A percentile compares a stretch with the other conserved stretches of the same genome.
These are phyloP conservation scores for Malurus elegans DNA, from an alignment of 2,113 vertebrate genomes.

Conservation along the genomic window DNA sequence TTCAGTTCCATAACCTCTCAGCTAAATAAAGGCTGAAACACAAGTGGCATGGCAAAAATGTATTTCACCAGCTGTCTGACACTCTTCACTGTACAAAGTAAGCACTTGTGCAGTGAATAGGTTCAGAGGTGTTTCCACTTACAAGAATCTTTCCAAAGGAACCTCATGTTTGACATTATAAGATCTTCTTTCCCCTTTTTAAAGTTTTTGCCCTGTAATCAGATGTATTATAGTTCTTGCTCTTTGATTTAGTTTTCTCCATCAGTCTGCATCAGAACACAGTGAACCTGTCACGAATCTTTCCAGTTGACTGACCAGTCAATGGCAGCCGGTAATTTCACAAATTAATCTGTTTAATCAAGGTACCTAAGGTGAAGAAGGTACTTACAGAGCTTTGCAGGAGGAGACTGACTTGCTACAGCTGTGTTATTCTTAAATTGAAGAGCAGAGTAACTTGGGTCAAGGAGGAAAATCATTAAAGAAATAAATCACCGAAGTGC, in stretches of 20 bases:
- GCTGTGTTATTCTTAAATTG: neutral
- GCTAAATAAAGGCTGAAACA: neutral
- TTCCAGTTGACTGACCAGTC: neutral
- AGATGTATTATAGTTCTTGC: neutral
- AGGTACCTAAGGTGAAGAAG: neutral
- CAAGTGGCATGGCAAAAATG: neutral
- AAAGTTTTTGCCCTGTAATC: neutral
- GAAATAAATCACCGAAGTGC: neutral
- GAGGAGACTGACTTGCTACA: neutral
- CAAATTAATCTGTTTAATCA: conserved; percentile 26
- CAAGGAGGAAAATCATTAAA: neutral
- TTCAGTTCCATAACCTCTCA: neutral
- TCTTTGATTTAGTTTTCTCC: neutral
- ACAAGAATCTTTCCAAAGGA: neutral
- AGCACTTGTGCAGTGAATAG: neutral
- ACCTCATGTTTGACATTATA: neutral
- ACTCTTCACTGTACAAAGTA: neutral
- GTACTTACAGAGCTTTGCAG: neutral
- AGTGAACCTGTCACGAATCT: neutral
- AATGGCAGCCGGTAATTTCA: neutral
- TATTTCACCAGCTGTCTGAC: neutral
- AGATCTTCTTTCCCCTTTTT: neutral
- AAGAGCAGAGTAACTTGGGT: neutral
- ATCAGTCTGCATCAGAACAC: neutral
- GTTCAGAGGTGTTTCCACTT: neutral